Base-by-base conservation (phyloP, 2,888 invertebrate species). In the Callyntrura sp. region DNA sequence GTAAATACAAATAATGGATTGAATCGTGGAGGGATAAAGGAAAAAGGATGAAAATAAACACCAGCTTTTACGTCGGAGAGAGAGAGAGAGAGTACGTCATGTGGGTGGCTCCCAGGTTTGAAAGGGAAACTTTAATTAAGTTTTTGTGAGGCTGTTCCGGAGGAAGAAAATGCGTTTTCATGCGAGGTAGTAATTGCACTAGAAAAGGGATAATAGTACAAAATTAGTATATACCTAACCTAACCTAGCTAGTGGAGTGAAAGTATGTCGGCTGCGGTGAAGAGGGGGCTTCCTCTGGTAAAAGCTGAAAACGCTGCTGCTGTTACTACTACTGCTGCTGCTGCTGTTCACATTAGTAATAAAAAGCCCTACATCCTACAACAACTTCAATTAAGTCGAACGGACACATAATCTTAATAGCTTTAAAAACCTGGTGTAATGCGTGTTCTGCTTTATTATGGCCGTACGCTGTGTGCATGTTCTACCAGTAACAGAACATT, bases 121-220 rank as follows among this genome's bases (percentile, higher is more conserved):
- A 51, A 82, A 88, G n/a, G 55, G 43, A 65, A 85, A 84, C 79
- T 89, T 89, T 85, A 89, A 85, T 89, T 85, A 89, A 85, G 79
- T 89, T 89, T 89, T 79, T 73, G 45, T 78, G 20, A 55, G 68
- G 14, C 65, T 55, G 79, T 85, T 85, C 83, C 88, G 83, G 78
- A 85, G 62, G 78, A 85, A 88, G 89, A 85, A 85, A 89, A 85
- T 89, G 78, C 57, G 85, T 76, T 85, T 87, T 89, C 89, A 89
- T 85, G 89, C 68, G 84, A 84, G 79, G 45, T 78, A 85, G 89
- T 70, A 89, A 84, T 89, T 85, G 89, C 57, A 89, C 35, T 23
- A 28, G 14, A 84, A 8, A 48, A 48, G 9, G 45, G 20, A 6
- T 48, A 25, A n/a, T 25, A n/a, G 76, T 17, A 20, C 14, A 23